Percentiles rank a stretch among this genome's conserved stretches.
These are phyloP conservation scores for Spongilla lacustris DNA, from an alignment of 37 sponge, comb jelly and placozoan genomes.

Conservation along the genomic window DNA sequence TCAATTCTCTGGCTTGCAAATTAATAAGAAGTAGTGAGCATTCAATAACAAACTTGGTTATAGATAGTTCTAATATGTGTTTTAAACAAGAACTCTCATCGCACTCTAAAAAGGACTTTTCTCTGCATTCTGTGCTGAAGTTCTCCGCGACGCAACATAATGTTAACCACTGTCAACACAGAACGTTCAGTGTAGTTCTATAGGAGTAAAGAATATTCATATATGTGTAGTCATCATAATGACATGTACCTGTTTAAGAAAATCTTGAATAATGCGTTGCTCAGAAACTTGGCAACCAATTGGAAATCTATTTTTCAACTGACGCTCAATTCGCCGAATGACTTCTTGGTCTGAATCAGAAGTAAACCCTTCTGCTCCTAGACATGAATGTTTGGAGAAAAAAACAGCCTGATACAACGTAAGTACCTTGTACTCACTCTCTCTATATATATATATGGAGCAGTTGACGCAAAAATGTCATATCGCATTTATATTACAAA, in stretches of 20 bases:
- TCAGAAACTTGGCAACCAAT: slow-evolving; percentile 99
- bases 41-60: too few relatives aligned
- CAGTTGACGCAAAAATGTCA: too few relatives aligned
- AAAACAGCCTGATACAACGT: not conserved
- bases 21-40: too few relatives aligned
- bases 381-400: not conserved
- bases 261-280: slow-evolving; percentile 96
- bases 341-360: slow-evolving; percentile 92
- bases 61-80: too few relatives aligned
- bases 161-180: slow-evolving; percentile 83
- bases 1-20: too few relatives aligned
- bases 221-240: not conserved
- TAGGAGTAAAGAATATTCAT: not conserved
- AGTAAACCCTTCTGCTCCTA: slow-evolving; percentile 96
- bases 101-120: slow-evolving; percentile 95
- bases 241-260: slow-evolving; percentile 78
- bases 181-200: slow-evolving; percentile 95
- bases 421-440: too few relatives aligned
- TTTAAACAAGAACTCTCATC: too few relatives aligned
- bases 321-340: slow-evolving; percentile 87
- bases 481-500: too few relatives aligned
- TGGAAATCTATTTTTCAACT: slow-evolving; percentile 95
- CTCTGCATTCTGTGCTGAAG: slow-evolving; percentile 99
- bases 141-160: slow-evolving; percentile 96
- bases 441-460: too few relatives aligned